A percentile compares a stretch with the other conserved stretches of the same genome.
These are phyloP conservation scores for Scaptomyza flava DNA, from an alignment of 2,888 invertebrate genomes.

Conservation along the genomic window DNA sequence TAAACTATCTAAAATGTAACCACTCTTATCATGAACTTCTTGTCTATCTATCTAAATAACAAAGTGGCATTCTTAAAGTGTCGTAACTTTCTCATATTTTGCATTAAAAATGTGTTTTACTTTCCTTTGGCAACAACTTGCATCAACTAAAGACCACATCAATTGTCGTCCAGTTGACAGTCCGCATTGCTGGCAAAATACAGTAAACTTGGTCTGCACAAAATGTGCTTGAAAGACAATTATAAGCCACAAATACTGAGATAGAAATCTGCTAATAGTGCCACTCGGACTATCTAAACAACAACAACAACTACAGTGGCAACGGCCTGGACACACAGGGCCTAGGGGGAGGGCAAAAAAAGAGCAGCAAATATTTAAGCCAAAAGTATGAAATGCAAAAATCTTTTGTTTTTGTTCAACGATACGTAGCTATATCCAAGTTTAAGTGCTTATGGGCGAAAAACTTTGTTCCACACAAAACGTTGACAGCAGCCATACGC, in stretches of 20 bases:
- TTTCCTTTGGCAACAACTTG: not conserved
- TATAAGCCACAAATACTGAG: constrained; percentile 53
- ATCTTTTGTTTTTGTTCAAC: constrained; percentile 49
- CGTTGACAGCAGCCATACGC: constrained; percentile 28
- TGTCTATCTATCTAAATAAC: no score
- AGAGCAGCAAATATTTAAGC: constrained; percentile 17
- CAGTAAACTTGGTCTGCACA: constrained; percentile 40
- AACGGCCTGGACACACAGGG: not conserved
- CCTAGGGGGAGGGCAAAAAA: not conserved
- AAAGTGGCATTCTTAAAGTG: constrained; percentile 3
- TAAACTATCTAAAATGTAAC: no score
- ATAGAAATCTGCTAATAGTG: constrained; percentile 57
- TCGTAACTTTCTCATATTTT: not conserved
- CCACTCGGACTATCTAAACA: constrained; percentile 47
- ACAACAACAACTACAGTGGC: not conserved
- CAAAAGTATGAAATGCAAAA: constrained; percentile 40
- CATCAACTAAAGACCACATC: constrained; percentile 18
- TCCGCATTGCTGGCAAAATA: constrained; percentile 9
- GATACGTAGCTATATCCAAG: constrained; percentile 34
- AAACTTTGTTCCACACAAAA: constrained; percentile 44
- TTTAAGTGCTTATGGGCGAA: constrained; percentile 51
- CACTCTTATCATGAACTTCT: no score
- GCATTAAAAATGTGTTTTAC: constrained; percentile 1
- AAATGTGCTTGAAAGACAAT: constrained; percentile 54
- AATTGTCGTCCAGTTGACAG: constrained; percentile 22